A percentile compares a stretch with the other conserved stretches of the same genome.
Evolutionary conservation across 1,140 invertebrate species (phyloP).

Genomic region (Cephus cinctus): DNA sequence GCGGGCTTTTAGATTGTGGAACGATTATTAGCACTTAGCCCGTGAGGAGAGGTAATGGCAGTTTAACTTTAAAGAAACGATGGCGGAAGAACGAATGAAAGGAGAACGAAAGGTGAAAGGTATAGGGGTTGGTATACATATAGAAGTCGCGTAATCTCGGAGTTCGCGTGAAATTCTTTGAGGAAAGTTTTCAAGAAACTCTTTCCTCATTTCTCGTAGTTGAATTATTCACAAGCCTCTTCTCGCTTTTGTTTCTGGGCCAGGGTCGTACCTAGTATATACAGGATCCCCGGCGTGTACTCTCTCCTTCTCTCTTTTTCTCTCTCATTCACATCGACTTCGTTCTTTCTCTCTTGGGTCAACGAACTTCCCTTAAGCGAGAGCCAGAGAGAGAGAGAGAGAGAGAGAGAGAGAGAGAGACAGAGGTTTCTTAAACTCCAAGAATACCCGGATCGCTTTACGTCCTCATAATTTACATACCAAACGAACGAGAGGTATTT

Average conservation of each 20-base stretch:
- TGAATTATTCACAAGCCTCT: slow-evolving; percentile 57
- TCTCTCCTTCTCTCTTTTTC: neutral
- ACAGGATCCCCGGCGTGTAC: neutral
- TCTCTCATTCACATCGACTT: neutral
- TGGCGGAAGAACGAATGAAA: too few relatives aligned
- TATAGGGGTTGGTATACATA: neutral
- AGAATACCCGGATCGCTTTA: too few relatives aligned
- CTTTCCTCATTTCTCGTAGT: slow-evolving; percentile 54
- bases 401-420: too few relatives aligned
- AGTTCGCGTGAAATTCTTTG: slow-evolving; percentile 46
- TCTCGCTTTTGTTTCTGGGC: slow-evolving; percentile 56
- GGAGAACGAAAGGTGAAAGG: neutral
- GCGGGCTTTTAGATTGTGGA: too few relatives aligned
- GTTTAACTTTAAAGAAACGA: too few relatives aligned
- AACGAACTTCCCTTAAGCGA: slow-evolving; percentile 35
- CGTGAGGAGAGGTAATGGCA: too few relatives aligned
- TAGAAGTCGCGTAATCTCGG: neutral
- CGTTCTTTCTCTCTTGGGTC: slow-evolving; percentile 14
- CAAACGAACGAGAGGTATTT: too few relatives aligned
- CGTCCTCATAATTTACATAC: too few relatives aligned
- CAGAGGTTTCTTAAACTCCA: too few relatives aligned
- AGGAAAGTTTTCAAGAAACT: slow-evolving; percentile 51
- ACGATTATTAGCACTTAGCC: too few relatives aligned
- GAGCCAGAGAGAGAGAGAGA: too few relatives aligned
- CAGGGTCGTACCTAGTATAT: slow-evolving; percentile 42